A percentile compares a stretch with the other conserved stretches of the same genome.
Conservation (phyloP, 1,140 invertebrate species). For the Ceratina japonica region DNA sequence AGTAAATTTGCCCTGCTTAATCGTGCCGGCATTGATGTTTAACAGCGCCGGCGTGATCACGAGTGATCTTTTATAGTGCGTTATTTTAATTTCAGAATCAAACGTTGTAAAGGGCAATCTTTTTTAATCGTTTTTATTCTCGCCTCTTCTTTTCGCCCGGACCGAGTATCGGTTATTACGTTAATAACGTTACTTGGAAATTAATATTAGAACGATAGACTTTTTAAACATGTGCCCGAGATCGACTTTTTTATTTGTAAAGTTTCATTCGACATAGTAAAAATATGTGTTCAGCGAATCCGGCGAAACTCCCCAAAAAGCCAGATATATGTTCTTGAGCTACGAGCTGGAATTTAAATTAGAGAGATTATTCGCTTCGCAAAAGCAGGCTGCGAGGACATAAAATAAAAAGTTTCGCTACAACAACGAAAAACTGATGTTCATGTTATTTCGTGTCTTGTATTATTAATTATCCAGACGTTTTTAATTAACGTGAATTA, state of each 20-base stretch:
- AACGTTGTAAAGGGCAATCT: background rate
- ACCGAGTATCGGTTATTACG: background rate
- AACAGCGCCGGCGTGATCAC: background rate
- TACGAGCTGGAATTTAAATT: background rate
- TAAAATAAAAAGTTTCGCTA: background rate
- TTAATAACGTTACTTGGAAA: background rate
- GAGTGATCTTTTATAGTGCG: too few species aligned
- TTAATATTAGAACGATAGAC: too few species aligned
- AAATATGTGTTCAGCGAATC: background rate
- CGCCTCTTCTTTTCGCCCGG: too few species aligned
- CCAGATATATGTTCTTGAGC: too few species aligned
- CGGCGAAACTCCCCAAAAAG: too few species aligned
- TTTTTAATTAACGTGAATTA: too few species aligned
- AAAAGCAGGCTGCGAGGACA: too few species aligned
- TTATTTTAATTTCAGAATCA: background rate
- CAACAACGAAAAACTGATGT: background rate
- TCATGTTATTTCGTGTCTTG: too few species aligned
- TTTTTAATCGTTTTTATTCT: too few species aligned
- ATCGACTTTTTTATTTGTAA: background rate
- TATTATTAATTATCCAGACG: background rate
- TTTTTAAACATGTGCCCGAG: too few species aligned
- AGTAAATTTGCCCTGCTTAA: constrained; percentile 12
- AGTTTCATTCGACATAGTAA: background rate
- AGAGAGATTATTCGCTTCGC: background rate
- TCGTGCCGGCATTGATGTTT: background rate